Evolutionary conservation across 2,888 invertebrate species (phyloP).

Genomic region (Cheilosia soror): DNA sequence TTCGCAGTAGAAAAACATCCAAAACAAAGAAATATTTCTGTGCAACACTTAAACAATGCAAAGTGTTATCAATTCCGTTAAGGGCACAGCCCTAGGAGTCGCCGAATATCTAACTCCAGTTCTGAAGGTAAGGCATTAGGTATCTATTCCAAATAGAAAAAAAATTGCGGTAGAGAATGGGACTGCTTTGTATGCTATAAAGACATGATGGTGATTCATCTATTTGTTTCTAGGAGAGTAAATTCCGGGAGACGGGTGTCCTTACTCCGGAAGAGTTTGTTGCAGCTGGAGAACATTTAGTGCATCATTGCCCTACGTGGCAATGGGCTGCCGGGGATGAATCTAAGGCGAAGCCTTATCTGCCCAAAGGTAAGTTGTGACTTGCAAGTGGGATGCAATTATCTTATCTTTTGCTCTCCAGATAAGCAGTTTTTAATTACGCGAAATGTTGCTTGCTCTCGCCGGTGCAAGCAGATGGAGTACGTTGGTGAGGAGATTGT

Average conservation of each 20-base stretch:
- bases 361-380: conserved; percentile 86
- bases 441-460: conserved; percentile 97
- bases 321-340: conserved; percentile 98
- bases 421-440: conserved; percentile 99
- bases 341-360: conserved; percentile 92
- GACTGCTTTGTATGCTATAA: not conserved
- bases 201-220: conserved; percentile 51
- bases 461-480: conserved; percentile 93
- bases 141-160: conserved; percentile 14
- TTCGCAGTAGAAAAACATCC: conserved; percentile 25
- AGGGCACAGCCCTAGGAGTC: conserved; percentile 97
- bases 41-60: conserved; percentile 88
- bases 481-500: conserved; percentile 90
- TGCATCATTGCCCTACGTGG: conserved; percentile 99
- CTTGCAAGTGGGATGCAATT: conserved; percentile 8
- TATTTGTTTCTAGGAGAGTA: conserved; percentile 90
- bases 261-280: conserved; percentile 99
- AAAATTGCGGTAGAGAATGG: conserved; percentile 21
- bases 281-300: conserved; percentile 98
- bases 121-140: conserved; percentile 89
- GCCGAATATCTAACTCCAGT: conserved; percentile 98
- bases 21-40: conserved; percentile 15
- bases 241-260: conserved; percentile 98
- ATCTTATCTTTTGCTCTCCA: conserved; percentile 45
- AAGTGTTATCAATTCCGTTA: conserved; percentile 96